phyloP scores from a whole-genome alignment of 1,140 invertebrate species.

The Hylyphantes graminicola region DNA sequence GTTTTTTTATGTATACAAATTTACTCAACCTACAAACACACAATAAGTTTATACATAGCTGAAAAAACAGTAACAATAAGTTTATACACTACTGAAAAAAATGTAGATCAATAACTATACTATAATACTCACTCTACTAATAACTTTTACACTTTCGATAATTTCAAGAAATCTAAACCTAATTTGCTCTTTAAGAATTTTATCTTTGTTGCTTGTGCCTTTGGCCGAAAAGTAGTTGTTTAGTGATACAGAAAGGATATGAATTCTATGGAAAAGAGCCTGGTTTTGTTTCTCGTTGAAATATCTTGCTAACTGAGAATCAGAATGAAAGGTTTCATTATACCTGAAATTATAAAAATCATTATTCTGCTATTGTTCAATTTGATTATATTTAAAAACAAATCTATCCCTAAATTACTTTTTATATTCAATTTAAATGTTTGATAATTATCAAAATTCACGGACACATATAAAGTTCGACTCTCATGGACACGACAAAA shows the following conservation, averaged over 20 bases:
- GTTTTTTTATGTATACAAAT: too few species aligned
- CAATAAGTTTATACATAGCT: too few species aligned
- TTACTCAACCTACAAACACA: too few species aligned
- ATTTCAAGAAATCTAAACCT: conserved; percentile 30
- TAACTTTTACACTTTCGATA: conserved; percentile 33
- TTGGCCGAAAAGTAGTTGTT: background rate
- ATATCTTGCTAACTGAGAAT: conserved; percentile 21
- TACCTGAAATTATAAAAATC: conserved; percentile 11
- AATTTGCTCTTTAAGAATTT: conserved; percentile 28
- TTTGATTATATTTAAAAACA: too few species aligned
- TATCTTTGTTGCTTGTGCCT: background rate
- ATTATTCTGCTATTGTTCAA: background rate
- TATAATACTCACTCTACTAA: conserved; percentile 17
- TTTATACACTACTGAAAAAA: too few species aligned
- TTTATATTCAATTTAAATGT: too few species aligned
- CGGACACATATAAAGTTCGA: too few species aligned
- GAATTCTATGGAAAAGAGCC: conserved; percentile 40
- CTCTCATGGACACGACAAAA: too few species aligned
- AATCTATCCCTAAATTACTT: too few species aligned
- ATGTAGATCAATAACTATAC: too few species aligned
- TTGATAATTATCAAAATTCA: too few species aligned
- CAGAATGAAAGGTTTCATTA: conserved; percentile 50
- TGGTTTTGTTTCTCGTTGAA: conserved; percentile 46
- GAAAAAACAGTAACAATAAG: too few species aligned
- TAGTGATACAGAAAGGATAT: conserved; percentile 27